These are phyloP conservation scores for Nomia melanderi DNA, from an alignment of 1,140 invertebrate genomes.

Conservation along the genomic window DNA sequence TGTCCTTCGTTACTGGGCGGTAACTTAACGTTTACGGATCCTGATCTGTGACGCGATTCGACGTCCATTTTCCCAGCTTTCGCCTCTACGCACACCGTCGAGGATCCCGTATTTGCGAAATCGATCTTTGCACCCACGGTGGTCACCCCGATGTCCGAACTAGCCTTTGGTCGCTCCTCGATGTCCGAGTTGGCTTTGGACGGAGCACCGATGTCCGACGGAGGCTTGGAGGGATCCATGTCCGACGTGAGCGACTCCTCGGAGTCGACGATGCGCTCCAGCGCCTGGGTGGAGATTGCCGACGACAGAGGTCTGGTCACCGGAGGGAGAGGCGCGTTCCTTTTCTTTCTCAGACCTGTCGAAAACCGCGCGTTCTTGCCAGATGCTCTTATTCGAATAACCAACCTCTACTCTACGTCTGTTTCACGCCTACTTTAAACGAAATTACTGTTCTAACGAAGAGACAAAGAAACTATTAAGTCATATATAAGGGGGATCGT, in stretches of 20 bases:
- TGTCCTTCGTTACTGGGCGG: background rate
- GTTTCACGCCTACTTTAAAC: too few relatives aligned
- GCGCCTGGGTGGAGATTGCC: slow-evolving; percentile 74
- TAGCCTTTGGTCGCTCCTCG: slow-evolving; percentile 61
- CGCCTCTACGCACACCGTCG: background rate
- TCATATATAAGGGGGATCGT: background rate
- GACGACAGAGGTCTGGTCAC: slow-evolving; percentile 72
- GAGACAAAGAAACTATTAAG: background rate
- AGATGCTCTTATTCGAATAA: too few relatives aligned
- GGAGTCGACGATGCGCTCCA: slow-evolving; percentile 77
- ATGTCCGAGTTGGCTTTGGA: slow-evolving; percentile 73
- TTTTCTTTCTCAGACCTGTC: slow-evolving; percentile 76
- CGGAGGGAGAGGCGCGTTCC: slow-evolving; percentile 72
- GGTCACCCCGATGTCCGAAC: slow-evolving; percentile 59
- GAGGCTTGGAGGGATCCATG: slow-evolving; percentile 75
- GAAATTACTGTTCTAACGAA: too few relatives aligned
- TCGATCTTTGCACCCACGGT: slow-evolving; percentile 21
- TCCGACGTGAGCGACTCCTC: slow-evolving; percentile 78
- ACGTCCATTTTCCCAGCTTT: background rate
- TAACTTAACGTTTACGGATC: slow-evolving; percentile 23
- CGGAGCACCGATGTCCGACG: slow-evolving; percentile 72
- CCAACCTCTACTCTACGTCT: too few relatives aligned
- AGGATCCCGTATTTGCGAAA: background rate
- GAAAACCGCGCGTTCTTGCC: background rate
- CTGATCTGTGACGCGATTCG: slow-evolving; percentile 13